phyloP scores from a whole-genome alignment of 2,797 vertebrate genomes.

The Neostethus bicornis region DNA sequence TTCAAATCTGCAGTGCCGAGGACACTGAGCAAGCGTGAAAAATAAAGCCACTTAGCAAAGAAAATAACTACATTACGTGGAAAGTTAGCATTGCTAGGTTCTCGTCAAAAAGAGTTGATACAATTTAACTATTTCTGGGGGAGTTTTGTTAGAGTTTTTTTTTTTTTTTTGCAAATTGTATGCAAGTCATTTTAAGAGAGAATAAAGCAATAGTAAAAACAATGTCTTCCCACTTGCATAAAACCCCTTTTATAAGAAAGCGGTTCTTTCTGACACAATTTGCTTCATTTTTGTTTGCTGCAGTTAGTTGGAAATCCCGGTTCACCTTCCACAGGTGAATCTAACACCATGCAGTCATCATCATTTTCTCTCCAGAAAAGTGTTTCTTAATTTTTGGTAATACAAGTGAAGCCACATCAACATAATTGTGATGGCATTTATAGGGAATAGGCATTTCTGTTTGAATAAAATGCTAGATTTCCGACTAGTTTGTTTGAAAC shows the following conservation, averaged over 20 bases:
- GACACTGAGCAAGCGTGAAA: slow-evolving; percentile 53
- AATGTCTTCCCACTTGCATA: slow-evolving; percentile 33
- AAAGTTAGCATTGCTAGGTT: slow-evolving; percentile 44
- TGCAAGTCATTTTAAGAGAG: slow-evolving; percentile 1
- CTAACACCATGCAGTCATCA: too few species aligned
- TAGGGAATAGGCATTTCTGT: too few species aligned
- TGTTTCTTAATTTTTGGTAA: too few species aligned
- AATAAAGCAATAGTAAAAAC: too few species aligned
- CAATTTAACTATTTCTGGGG: slow-evolving; percentile 24
- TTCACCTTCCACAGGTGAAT: background rate
- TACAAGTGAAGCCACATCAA: too few species aligned
- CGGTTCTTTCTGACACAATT: slow-evolving; percentile 8
- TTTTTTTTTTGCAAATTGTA: slow-evolving; percentile 34
- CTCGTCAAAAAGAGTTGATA: slow-evolving; percentile 45
- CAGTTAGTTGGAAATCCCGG: background rate
- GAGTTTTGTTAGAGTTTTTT: slow-evolving; percentile 12
- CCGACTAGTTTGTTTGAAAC: too few species aligned
- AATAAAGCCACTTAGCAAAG: slow-evolving; percentile 59
- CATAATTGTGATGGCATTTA: too few species aligned
- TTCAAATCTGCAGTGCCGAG: slow-evolving; percentile 58
- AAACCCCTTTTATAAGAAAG: background rate
- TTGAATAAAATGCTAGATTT: too few species aligned
- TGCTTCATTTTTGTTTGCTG: slow-evolving; percentile 3
- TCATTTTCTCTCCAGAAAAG: too few species aligned
- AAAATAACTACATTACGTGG: slow-evolving; percentile 43